These are phyloP conservation scores for Teleiodes luculella DNA, from an alignment of 2,888 invertebrate species.

Conservation along the genomic window DNA sequence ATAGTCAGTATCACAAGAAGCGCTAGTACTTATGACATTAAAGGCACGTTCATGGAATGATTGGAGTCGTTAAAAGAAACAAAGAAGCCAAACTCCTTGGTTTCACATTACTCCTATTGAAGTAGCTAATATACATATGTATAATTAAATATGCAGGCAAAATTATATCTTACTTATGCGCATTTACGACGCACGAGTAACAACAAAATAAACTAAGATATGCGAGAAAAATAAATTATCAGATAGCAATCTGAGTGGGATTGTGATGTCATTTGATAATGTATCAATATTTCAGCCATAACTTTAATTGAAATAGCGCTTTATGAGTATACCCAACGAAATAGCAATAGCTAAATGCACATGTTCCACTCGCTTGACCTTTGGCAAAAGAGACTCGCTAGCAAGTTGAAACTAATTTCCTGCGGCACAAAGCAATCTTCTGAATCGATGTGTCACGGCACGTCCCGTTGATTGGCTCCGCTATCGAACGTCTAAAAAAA, in stretches of 20 bases:
- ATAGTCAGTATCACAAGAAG: not conserved
- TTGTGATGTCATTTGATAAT: constrained; percentile 1
- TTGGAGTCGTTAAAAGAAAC: too few relatives aligned
- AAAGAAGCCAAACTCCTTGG: too few relatives aligned
- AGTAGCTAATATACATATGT: too few relatives aligned
- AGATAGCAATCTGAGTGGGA: too few relatives aligned
- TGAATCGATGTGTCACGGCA: constrained; percentile 42
- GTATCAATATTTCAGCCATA: too few relatives aligned
- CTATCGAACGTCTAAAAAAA: not conserved
- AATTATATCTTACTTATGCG: constrained; percentile 5
- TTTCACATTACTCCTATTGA: too few relatives aligned
- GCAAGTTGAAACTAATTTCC: constrained; percentile 70
- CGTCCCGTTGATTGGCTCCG: constrained; percentile 50
- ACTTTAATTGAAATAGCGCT: too few relatives aligned
- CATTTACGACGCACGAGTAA: too few relatives aligned
- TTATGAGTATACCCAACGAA: not conserved
- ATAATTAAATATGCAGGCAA: not conserved
- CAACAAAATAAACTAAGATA: too few relatives aligned
- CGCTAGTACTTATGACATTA: not conserved
- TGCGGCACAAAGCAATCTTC: constrained; percentile 68
- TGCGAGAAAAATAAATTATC: too few relatives aligned
- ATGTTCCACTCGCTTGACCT: constrained; percentile 1
- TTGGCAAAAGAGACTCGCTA: constrained; percentile 35
- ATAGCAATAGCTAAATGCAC: not conserved
- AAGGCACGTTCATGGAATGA: too few relatives aligned